Base-by-base conservation (phyloP, 23 tunicate genomes). In the Trididemnum nubilum region DNA sequence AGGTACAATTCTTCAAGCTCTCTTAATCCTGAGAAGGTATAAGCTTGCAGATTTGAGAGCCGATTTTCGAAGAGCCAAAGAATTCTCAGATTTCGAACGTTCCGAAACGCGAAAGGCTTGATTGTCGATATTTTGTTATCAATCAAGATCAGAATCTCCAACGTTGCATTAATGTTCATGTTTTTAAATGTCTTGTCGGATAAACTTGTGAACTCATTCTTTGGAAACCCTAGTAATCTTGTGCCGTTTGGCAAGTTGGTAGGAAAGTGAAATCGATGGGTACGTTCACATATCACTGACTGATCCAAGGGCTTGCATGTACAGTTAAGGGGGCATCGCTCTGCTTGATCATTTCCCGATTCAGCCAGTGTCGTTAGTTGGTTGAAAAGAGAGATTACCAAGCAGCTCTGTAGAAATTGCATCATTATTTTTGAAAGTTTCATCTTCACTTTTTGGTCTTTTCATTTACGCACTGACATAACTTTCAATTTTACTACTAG, bases 51-150 rank as follows among this genome's bases (percentile, higher is more conserved):
- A 21, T n/a, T 23, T 1, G 54, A 32, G 0, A 83, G 33, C 54
- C 38, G 80, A 35, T 83, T 83, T 7, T 80, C 87, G 73, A 83
- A 83, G 30, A 83, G 27, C 87, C 87, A 83, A 2, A 83, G 35
- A 31, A 72, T 83, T 52, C 36, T 54, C 51, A 83, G 34, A 5
- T 83, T 72, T 33, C 37, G n/a, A 30, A 73, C 18, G 1, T 57
- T 51, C 23, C 22, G 2, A 54, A 83, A 83, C n/a, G 65, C 52
- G 51, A 49, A 44, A 1, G 87, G 80, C 33, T 33, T 26, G 24
- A 83, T 83, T 2, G 28, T 51, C 4, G 29, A 1, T 2, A 83
- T 83, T 34, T 49, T 52, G 80, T 83, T 83, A 71, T 83, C 87
- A 34, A 72, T 72, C 33, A 83, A 54, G 9, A 72, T 28, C 33